Conservation (phyloP, 2,797 vertebrate genomes). For the Melanotaenia boesemani region DNA sequence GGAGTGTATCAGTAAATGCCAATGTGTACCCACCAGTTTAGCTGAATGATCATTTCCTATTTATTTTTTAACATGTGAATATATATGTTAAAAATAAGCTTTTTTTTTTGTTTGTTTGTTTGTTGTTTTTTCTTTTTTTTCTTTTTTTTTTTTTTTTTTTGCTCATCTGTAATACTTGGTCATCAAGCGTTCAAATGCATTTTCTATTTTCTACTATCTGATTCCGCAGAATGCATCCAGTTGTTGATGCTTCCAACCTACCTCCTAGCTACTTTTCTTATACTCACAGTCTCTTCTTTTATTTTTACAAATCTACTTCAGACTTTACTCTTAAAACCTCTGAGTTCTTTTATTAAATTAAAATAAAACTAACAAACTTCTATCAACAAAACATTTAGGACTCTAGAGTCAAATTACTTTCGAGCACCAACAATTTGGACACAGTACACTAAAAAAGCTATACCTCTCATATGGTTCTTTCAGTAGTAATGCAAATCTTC, state of each 20-base stretch:
- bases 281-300: background rate
- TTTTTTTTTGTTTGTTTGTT: too few relatives aligned
- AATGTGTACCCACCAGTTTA: too few relatives aligned
- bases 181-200: background rate
- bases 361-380: too few relatives aligned
- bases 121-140: too few relatives aligned
- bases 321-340: background rate
- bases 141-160: background rate
- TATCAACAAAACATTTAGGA: background rate
- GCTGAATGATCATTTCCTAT: background rate
- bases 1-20: too few relatives aligned
- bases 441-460: background rate
- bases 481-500: too few relatives aligned
- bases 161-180: background rate
- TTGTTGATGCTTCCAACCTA: background rate
- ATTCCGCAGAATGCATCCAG: too few relatives aligned
- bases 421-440: background rate
- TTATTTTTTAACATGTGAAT: background rate
- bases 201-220: background rate
- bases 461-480: background rate
- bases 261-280: background rate
- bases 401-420: background rate
- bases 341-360: background rate
- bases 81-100: too few relatives aligned
- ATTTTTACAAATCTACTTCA: background rate